These are phyloP conservation scores for Drosophila varians DNA, from an alignment of 1,140 invertebrate species.

Conservation along the genomic window DNA sequence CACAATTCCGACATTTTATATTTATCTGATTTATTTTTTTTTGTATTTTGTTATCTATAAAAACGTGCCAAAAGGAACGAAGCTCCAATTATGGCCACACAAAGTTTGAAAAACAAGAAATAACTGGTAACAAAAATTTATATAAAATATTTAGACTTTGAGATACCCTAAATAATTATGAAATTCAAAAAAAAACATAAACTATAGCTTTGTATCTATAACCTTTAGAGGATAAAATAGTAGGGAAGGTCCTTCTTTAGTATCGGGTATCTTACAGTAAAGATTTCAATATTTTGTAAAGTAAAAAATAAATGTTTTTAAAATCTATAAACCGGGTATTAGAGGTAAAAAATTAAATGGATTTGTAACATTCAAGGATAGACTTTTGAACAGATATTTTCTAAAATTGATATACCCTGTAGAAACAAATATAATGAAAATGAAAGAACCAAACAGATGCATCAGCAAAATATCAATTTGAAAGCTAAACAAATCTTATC, in stretches of 20 bases:
- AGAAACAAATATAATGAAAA: background rate
- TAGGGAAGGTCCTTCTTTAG: too few species aligned
- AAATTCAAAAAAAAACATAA: background rate
- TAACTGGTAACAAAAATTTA: slow-evolving; percentile 1
- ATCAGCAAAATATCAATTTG: slow-evolving; percentile 36
- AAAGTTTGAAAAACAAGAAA: slow-evolving; percentile 9
- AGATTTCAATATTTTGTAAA: too few species aligned
- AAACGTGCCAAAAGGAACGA: slow-evolving; percentile 12
- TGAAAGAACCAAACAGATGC: slow-evolving; percentile 20
- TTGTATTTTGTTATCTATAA: slow-evolving; percentile 16
- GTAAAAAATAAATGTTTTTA: too few species aligned
- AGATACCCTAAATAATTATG: slow-evolving; percentile 1
- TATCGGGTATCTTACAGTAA: too few species aligned
- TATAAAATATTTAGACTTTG: background rate
- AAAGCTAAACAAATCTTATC: slow-evolving; percentile 42
- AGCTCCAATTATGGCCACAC: slow-evolving; percentile 10
- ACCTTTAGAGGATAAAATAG: too few species aligned
- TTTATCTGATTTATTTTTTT: slow-evolving; percentile 16
- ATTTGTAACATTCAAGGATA: too few species aligned
- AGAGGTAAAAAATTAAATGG: too few species aligned
- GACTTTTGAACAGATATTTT: too few species aligned
- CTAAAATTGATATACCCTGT: background rate
- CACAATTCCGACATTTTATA: background rate
- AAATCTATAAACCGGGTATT: too few species aligned
- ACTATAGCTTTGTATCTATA: too few species aligned